These are phyloP conservation scores for Monomorium pharaonis DNA, from an alignment of 1,140 invertebrate species.

Conservation along the genomic window DNA sequence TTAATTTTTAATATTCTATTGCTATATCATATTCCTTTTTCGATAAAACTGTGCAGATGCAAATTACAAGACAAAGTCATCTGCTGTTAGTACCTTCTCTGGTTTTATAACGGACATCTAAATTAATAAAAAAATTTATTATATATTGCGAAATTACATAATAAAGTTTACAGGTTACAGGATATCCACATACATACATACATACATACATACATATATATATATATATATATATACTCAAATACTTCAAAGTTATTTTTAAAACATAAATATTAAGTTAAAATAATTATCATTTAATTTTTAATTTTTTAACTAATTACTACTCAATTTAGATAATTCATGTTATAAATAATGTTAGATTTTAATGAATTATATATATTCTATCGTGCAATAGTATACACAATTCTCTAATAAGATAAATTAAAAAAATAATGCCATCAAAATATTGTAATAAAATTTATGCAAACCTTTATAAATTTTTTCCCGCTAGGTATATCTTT, in stretches of 20 bases:
- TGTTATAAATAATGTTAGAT: not conserved
- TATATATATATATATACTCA: too few relatives aligned
- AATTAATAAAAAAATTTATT: not conserved
- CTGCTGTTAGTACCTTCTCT: not conserved
- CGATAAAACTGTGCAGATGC: not conserved
- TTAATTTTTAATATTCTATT: too few relatives aligned
- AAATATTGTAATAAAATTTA: not conserved
- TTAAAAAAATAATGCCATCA: not conserved
- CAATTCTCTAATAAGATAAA: not conserved
- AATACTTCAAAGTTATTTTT: too few relatives aligned
- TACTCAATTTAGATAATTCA: not conserved
- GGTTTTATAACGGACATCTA: not conserved
- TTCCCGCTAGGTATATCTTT: slow-evolving; percentile 19
- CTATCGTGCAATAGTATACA: not conserved
- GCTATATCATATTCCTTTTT: not conserved
- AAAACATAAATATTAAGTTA: too few relatives aligned
- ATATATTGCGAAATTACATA: not conserved
- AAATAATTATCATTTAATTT: too few relatives aligned
- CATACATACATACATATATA: too few relatives aligned
- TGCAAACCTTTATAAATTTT: slow-evolving; percentile 26
- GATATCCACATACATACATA: too few relatives aligned
- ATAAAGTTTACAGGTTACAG: not conserved
- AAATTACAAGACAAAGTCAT: not conserved
- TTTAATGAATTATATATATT: not conserved
- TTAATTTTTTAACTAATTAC: too few relatives aligned